These are phyloP conservation scores for Stenchaetothrips biformis DNA, from an alignment of 2,888 invertebrate species.

Conservation along the genomic window DNA sequence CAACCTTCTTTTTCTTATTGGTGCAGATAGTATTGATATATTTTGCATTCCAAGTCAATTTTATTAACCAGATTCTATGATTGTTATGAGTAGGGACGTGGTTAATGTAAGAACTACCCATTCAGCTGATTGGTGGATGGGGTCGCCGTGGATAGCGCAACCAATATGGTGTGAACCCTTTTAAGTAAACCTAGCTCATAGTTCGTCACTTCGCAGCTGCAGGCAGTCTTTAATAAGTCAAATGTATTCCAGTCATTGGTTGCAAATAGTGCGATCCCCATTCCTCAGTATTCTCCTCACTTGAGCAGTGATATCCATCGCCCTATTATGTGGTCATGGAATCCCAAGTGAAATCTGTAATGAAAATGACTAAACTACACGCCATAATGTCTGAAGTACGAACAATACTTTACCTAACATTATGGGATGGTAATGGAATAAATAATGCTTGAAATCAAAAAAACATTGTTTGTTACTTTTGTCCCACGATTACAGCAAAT, in stretches of 20 bases:
- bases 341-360: constrained; percentile 2
- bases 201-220: constrained; percentile 1
- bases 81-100: neutral
- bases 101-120: neutral
- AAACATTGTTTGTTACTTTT: too few relatives aligned
- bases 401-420: neutral
- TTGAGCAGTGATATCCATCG: neutral
- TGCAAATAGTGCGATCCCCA: neutral
- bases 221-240: constrained; percentile 8
- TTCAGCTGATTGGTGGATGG: neutral
- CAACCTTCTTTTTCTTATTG: neutral
- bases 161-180: neutral
- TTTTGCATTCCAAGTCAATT: constrained; percentile 25
- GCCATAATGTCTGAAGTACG: constrained; percentile 9
- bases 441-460: neutral
- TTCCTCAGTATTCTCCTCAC: neutral
- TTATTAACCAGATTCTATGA: constrained; percentile 21
- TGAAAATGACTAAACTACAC: neutral
- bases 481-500: too few relatives aligned
- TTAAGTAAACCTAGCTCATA: neutral
- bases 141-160: neutral
- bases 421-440: constrained; percentile 19
- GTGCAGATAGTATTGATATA: constrained; percentile 9
- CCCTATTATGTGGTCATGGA: neutral
- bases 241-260: neutral